Evolutionary conservation across 2,113 vertebrate species (phyloP).

Genomic region (Hypomesus transpacificus): DNA sequence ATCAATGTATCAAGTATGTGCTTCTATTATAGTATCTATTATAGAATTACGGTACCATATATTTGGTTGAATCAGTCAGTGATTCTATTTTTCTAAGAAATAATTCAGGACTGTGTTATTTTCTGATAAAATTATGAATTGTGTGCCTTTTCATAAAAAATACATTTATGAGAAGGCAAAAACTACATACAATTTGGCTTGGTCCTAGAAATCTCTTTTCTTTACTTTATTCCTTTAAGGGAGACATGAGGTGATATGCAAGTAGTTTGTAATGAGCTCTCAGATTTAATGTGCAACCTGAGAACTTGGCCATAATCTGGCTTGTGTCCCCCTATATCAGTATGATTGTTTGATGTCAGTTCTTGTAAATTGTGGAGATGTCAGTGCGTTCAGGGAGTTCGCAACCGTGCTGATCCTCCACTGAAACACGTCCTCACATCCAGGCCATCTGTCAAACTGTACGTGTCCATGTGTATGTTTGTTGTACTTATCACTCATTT

Average conservation of each 20-base stretch:
- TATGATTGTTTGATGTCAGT: conserved; percentile 13
- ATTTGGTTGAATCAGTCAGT: conserved; percentile 19
- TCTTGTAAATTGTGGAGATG: conserved; percentile 1
- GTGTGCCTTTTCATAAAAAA: conserved; percentile 76
- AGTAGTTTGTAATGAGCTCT: conserved; percentile 35
- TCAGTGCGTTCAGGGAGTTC: conserved; percentile 17
- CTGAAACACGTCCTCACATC: background rate
- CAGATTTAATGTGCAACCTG: conserved; percentile 42
- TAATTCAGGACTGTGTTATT: conserved; percentile 37
- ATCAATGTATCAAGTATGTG: conserved; percentile 7
- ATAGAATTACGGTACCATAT: conserved; percentile 20
- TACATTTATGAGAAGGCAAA: conserved; percentile 74
- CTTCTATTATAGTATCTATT: conserved; percentile 16
- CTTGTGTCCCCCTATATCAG: conserved; percentile 21
- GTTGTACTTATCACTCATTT: conserved; percentile 7
- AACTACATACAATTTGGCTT: conserved; percentile 42
- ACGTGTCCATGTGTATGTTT: conserved; percentile 8
- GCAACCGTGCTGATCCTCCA: background rate
- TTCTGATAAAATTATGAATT: conserved; percentile 50
- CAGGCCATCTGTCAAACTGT: background rate
- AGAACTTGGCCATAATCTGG: conserved; percentile 31
- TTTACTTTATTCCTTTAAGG: conserved; percentile 33
- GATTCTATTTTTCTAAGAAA: conserved; percentile 43
- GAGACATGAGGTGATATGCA: conserved; percentile 36
- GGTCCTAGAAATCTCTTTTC: conserved; percentile 36